phyloP scores from a whole-genome alignment of 2,113 vertebrate species.

The Progne subis region DNA sequence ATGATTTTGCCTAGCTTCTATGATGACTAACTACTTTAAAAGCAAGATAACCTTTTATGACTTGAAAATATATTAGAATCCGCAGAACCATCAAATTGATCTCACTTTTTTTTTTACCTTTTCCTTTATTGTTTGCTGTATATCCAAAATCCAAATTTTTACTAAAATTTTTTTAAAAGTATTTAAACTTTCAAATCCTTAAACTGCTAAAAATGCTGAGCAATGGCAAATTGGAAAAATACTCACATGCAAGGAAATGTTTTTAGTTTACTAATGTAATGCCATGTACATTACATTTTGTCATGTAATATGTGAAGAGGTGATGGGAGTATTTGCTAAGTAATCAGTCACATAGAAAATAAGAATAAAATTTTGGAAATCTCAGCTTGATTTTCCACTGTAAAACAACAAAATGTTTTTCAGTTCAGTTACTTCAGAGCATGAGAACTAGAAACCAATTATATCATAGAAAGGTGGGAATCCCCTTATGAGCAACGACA shows the following conservation, averaged over 20 bases:
- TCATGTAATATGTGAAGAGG: background rate
- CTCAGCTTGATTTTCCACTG: background rate
- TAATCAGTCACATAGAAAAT: background rate
- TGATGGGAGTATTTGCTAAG: background rate
- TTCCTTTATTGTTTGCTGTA: background rate
- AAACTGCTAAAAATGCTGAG: background rate
- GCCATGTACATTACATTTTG: background rate
- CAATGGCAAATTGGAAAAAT: background rate
- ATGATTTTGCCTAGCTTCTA: background rate
- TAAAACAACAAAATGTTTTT: background rate
- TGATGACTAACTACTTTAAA: background rate
- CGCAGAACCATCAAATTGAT: background rate
- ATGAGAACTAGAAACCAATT: background rate
- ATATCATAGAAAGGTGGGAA: background rate
- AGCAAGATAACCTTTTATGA: background rate
- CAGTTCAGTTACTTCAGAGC: background rate
- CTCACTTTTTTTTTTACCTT: background rate
- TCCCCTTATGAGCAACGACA: background rate
- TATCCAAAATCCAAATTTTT: background rate
- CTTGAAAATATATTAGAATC: background rate
- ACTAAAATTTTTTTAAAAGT: fast-evolving
- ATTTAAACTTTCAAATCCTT: background rate
- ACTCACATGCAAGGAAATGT: background rate
- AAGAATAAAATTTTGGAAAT: background rate
- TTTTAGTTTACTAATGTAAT: background rate